Conservation (phyloP, 2,797 vertebrate genomes). For the Sphenopsis melanotis region DNA sequence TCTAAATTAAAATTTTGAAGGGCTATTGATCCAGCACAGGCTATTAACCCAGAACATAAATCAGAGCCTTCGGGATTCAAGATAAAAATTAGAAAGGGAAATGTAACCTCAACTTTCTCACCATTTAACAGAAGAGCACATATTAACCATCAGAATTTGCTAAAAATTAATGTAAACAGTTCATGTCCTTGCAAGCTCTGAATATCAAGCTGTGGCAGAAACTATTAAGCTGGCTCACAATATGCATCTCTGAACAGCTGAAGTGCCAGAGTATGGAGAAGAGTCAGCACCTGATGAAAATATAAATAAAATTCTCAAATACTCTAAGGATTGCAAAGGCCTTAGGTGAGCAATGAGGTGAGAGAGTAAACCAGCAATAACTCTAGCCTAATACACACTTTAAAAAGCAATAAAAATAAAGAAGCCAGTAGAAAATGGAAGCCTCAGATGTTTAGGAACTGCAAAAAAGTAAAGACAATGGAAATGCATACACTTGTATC, state of each 20-base stretch:
- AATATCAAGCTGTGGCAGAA: not conserved
- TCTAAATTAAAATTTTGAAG: slow-evolving; percentile 8
- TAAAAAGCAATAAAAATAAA: not conserved
- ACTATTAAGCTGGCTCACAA: not conserved
- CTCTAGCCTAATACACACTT: not conserved
- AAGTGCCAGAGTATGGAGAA: not conserved
- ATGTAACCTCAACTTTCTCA: not conserved
- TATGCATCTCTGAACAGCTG: not conserved
- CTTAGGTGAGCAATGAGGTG: not conserved
- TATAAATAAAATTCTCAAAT: not conserved
- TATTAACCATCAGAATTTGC: not conserved
- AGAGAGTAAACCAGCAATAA: not conserved
- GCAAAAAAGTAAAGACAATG: not conserved
- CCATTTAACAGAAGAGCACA: not conserved
- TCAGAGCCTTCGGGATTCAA: not conserved
- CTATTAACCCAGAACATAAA: not conserved
- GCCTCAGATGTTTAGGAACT: not conserved
- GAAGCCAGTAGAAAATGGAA: not conserved
- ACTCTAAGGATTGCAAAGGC: not conserved
- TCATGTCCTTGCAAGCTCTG: not conserved
- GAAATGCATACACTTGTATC: not conserved
- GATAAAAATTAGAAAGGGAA: not conserved
- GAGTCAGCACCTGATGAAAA: not conserved
- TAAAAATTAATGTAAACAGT: not conserved
- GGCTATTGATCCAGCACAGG: not conserved